Percentiles rank a stretch among this genome's conserved stretches.
Evolutionary conservation across 1,140 invertebrate genomes (phyloP).

Genomic region (Drosophila carrolli): DNA sequence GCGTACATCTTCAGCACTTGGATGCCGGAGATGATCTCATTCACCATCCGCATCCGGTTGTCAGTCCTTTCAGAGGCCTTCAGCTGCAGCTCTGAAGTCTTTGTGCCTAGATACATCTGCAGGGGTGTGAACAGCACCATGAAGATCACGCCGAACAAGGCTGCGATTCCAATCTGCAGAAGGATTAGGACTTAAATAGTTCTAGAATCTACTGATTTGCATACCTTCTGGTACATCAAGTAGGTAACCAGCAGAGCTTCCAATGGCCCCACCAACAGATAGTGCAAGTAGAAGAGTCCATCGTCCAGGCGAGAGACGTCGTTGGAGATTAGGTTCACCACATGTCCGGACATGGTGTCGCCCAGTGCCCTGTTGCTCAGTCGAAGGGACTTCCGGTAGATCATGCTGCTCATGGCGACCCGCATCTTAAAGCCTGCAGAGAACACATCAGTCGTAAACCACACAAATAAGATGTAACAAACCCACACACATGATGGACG

Average conservation of each 20-base stretch:
- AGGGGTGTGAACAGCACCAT: slow-evolving; percentile 93
- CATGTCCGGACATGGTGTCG: slow-evolving; percentile 93
- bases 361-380: slow-evolving; percentile 89
- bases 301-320: slow-evolving; percentile 92
- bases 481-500: no score
- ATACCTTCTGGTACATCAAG: slow-evolving; percentile 89
- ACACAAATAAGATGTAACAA: no score
- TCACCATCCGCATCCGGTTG: slow-evolving; percentile 93
- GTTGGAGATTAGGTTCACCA: slow-evolving; percentile 96
- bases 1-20: slow-evolving; percentile 97
- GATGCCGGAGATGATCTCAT: slow-evolving; percentile 95
- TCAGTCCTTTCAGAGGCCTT: slow-evolving; percentile 91
- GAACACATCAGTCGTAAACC: no score
- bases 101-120: slow-evolving; percentile 91
- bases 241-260: slow-evolving; percentile 91
- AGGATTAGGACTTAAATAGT: neutral
- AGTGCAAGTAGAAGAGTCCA: slow-evolving; percentile 89
- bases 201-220: neutral
- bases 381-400: slow-evolving; percentile 91
- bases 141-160: slow-evolving; percentile 91
- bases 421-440: slow-evolving; percentile 90
- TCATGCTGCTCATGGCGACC: slow-evolving; percentile 90
- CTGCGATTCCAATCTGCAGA: slow-evolving; percentile 88
- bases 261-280: slow-evolving; percentile 92
- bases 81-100: slow-evolving; percentile 88